phyloP scores from a whole-genome alignment of 2,888 invertebrate species.

The Temnothorax rugatulus region DNA sequence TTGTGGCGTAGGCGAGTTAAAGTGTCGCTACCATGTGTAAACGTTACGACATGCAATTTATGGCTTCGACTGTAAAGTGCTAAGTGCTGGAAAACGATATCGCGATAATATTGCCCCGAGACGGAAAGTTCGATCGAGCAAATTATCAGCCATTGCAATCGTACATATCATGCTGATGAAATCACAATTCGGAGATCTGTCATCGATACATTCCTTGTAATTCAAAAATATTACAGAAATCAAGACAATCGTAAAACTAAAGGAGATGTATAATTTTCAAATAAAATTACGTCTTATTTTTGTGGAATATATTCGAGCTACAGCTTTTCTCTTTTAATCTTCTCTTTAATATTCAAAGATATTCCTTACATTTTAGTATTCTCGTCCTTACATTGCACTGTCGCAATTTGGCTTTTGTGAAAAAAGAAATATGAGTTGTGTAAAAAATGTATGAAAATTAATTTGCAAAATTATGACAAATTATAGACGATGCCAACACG shows the following conservation, averaged over 20 bases:
- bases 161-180: neutral
- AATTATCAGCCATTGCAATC: neutral
- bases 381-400: neutral
- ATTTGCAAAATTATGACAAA: neutral
- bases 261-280: neutral
- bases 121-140: neutral
- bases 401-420: neutral
- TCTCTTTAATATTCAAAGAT: constrained; percentile 11
- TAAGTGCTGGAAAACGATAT: constrained; percentile 3
- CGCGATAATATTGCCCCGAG: neutral
- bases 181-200: neutral
- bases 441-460: neutral
- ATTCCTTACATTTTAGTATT: neutral
- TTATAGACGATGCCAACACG: neutral
- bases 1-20: constrained; percentile 18
- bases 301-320: neutral
- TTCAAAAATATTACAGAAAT: constrained; percentile 1
- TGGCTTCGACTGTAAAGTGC: constrained; percentile 2
- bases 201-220: neutral
- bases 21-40: constrained; percentile 17
- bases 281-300: neutral
- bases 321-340: neutral
- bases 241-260: neutral
- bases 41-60: constrained; percentile 21
- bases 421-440: neutral